Evolutionary conservation across 2,888 invertebrate genomes (phyloP).

Genomic region (Andrena bucephala): DNA sequence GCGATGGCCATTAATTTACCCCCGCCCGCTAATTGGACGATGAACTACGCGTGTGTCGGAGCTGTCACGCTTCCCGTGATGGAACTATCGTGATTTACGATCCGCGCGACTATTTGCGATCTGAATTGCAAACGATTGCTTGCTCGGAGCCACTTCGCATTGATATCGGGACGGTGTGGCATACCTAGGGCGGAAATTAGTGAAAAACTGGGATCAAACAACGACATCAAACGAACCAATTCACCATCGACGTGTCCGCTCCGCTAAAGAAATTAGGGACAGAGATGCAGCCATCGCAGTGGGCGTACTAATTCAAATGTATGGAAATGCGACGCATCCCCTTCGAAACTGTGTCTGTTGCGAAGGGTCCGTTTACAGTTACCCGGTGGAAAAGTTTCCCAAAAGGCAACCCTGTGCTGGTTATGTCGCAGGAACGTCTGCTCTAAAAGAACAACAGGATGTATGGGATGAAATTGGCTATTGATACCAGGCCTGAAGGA

Average conservation of each 20-base stretch:
- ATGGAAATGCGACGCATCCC: constrained; percentile 43
- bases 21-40: constrained; percentile 23
- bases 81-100: not conserved
- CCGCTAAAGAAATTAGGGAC: constrained; percentile 42
- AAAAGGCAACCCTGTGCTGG: not conserved
- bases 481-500: not conserved
- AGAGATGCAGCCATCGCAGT: constrained; percentile 20
- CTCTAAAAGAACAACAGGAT: not conserved
- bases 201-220: constrained; percentile 14
- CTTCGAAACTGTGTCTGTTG: not conserved
- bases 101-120: not conserved
- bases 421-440: not conserved
- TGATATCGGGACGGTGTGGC: not conserved
- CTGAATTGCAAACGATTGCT: not conserved
- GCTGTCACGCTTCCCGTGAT: not conserved
- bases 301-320: constrained; percentile 58
- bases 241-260: constrained; percentile 16
- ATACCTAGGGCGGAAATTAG: not conserved
- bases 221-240: constrained; percentile 12
- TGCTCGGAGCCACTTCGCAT: not conserved
- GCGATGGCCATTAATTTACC: constrained; percentile 35
- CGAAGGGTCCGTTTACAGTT: not conserved
- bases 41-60: not conserved
- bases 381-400: not conserved
- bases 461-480: not conserved